Base-by-base conservation (phyloP, 2,888 invertebrate genomes). In the Magallana nippona region DNA sequence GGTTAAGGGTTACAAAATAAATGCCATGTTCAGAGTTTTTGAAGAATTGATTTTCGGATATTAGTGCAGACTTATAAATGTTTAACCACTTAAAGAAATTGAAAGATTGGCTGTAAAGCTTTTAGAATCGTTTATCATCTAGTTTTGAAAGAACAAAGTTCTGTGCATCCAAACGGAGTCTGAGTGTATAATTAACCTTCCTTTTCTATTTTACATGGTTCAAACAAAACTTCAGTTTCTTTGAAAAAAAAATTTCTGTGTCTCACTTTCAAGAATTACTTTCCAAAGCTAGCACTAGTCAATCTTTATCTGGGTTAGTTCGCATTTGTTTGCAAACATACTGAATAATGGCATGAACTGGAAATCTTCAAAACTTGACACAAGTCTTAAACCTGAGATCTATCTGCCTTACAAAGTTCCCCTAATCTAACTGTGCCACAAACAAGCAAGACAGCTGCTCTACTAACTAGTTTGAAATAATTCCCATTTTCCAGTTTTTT, bases 281-380 rank as follows among this genome's bases (percentile, higher is more conserved):
- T 10, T 27, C 15, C 22, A 71, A 71, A 27, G 27, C 22, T 1
- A 13, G 27, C 22, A 63, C 22, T 15, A 22, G 27, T 63, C 27
- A 22, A 22, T 13, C 27, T 13, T 27, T 22, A 71, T 27, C 71
- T 71, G 27, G 71, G 71, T 71, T 71, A 71, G 32, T 44, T 32
- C 71, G 22, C 32, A 44, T 71, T 71, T 71, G 71, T 71, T 71
- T 71, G 71, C 71, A 71, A 71, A 71, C 71, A 71, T 71, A 27
- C 32, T 32, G 71, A 71, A 71, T 22, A 71, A 71, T 22, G 27
- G 71, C 71, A 71, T 17, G 71, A 71, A 71, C 71, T 71, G 71
- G 71, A 71, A 71, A 32, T 71, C 27, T 71, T 71, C 71, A 71
- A 71, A 27, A 22, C 32, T 71, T 32, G 27, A 71, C 22, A 71